Percentiles rank a stretch among this genome's conserved stretches.
Conservation (phyloP, 2,888 invertebrate genomes). For the Macrophya alboannulata region DNA sequence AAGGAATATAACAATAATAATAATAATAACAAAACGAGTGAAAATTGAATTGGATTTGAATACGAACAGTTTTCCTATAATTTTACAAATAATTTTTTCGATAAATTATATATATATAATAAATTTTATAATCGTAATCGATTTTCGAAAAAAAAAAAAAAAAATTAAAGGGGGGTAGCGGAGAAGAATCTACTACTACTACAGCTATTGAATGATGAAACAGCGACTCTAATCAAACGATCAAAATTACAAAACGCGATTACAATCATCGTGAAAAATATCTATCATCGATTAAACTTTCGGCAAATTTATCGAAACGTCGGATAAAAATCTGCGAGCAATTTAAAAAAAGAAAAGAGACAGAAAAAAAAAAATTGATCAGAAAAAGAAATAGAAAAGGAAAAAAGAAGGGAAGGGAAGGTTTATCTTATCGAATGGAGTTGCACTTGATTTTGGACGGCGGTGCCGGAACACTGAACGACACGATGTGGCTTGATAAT, state of each 20-base stretch:
- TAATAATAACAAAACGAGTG: background rate
- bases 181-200: background rate
- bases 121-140: background rate
- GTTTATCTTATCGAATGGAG: conserved; percentile 68
- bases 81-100: background rate
- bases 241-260: background rate
- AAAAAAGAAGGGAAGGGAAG: background rate
- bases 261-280: background rate
- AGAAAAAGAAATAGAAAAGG: background rate
- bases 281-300: background rate
- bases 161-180: background rate
- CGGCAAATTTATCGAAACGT: background rate
- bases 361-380: background rate
- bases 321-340: background rate
- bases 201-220: background rate
- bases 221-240: background rate
- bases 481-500: conserved; percentile 74
- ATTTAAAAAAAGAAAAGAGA: conserved; percentile 35
- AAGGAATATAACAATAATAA: conserved; percentile 7
- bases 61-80: background rate
- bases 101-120: background rate
- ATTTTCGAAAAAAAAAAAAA: background rate
- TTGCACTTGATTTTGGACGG: conserved; percentile 76
- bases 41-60: conserved; percentile 7
- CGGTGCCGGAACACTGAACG: conserved; percentile 73